Percentiles rank a stretch among this genome's conserved stretches.
Conservation (phyloP, 2,113 vertebrate genomes). For the Spea bombifrons region DNA sequence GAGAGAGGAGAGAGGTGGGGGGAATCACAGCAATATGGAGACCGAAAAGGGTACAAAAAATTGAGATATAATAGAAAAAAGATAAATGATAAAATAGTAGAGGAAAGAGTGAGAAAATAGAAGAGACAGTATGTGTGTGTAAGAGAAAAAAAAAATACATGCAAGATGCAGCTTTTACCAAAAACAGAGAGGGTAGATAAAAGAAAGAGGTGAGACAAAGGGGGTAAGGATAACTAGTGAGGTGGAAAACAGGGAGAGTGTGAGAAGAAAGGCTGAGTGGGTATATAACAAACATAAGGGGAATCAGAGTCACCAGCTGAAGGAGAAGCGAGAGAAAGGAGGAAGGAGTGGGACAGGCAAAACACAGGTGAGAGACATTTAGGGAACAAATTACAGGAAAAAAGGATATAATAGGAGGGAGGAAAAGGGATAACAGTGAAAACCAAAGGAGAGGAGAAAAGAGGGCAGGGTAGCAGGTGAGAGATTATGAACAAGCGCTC, state of each 20-base stretch:
- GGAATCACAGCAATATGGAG: constrained; percentile 13
- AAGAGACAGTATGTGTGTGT: neutral
- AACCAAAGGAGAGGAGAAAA: too few relatives aligned
- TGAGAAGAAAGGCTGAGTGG: neutral
- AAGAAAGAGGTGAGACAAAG: neutral
- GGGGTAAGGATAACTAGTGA: constrained; percentile 5
- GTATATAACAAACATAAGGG: neutral
- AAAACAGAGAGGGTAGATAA: neutral
- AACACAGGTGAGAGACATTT: neutral
- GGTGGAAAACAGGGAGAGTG: neutral
- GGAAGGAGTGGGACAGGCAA: neutral
- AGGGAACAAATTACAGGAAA: neutral
- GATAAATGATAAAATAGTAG: neutral
- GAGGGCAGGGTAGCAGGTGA: neutral
- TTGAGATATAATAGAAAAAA: neutral
- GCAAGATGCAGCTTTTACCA: neutral
- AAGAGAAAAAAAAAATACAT: neutral
- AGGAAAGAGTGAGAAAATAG: neutral
- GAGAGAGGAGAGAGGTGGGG: constrained; percentile 22
- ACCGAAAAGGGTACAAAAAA: neutral
- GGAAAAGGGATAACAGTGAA: too few relatives aligned
- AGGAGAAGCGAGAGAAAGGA: neutral
- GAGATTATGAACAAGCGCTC: neutral
- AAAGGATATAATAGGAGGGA: too few relatives aligned
- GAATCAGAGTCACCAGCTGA: neutral